A percentile compares a stretch with the other conserved stretches of the same genome.
Evolutionary conservation across 2,797 vertebrate species (phyloP).

Genomic region (Galagoides demidoff): DNA sequence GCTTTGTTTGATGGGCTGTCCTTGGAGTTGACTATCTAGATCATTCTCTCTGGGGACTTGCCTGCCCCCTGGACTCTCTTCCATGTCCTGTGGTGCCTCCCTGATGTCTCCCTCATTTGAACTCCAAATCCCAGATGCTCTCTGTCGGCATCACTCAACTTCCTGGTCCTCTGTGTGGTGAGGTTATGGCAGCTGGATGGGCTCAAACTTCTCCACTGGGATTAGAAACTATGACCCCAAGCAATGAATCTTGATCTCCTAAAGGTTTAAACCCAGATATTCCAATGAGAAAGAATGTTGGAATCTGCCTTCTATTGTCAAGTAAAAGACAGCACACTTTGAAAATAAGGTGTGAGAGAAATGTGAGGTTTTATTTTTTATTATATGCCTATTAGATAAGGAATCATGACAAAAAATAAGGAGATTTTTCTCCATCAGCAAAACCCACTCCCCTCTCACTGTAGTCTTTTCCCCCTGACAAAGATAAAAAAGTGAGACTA

Average conservation of each 20-base stretch:
- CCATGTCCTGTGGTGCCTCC: background rate
- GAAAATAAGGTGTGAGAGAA: background rate
- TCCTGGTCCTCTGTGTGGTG: slow-evolving; percentile 6
- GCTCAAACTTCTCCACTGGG: slow-evolving; percentile 2
- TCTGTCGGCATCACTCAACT: background rate
- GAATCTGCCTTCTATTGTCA: slow-evolving; percentile 45
- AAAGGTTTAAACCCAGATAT: slow-evolving; percentile 3
- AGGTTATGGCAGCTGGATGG: slow-evolving; percentile 49
- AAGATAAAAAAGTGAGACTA: background rate
- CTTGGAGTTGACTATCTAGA: background rate
- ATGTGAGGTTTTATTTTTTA: background rate
- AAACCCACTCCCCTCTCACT: background rate
- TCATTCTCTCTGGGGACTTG: background rate
- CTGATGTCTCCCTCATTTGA: background rate
- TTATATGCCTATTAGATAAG: background rate
- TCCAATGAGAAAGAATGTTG: slow-evolving; percentile 46
- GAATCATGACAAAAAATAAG: background rate
- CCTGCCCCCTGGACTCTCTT: background rate
- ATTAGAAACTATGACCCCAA: slow-evolving; percentile 11
- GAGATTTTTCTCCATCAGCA: background rate
- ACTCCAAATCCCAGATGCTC: background rate
- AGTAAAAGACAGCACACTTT: background rate
- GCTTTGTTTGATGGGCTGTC: background rate
- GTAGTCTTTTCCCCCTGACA: background rate
- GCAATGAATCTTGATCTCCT: slow-evolving; percentile 52